A percentile compares a stretch with the other conserved stretches of the same genome.
Conservation (phyloP, 2,797 vertebrate species). For the Salmo trutta region DNA sequence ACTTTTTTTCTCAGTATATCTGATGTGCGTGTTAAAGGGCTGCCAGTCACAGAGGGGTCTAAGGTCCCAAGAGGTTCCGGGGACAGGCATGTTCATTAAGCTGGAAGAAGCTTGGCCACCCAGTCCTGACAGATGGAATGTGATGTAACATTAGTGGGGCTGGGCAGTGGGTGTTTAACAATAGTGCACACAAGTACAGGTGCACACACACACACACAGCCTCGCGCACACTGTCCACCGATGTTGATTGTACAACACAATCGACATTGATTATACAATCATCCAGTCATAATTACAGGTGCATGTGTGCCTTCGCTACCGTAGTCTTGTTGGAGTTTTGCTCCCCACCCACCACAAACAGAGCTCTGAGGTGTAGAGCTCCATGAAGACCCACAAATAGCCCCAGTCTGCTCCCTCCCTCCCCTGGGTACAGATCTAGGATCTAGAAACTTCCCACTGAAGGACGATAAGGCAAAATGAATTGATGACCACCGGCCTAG, state of each 20-base stretch:
- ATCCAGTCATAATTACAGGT: background rate
- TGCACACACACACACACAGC: background rate
- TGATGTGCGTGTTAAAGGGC: constrained; percentile 2
- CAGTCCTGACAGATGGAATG: constrained; percentile 5
- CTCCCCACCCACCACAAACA: constrained; percentile 45
- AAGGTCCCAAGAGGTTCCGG: background rate
- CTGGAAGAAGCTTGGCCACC: constrained; percentile 3
- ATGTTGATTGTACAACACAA: too few species aligned
- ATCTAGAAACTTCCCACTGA: background rate
- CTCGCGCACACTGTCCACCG: background rate
- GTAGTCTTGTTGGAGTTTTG: constrained; percentile 26
- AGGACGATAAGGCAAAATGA: background rate
- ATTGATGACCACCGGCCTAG: background rate
- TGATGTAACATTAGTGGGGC: background rate
- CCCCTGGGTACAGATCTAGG: constrained; percentile 6
- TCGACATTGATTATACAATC: background rate
- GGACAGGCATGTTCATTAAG: constrained; percentile 20
- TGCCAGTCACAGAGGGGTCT: background rate
- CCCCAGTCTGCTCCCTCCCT: constrained; percentile 10
- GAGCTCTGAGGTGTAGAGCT: constrained; percentile 39
- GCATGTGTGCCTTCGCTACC: background rate
- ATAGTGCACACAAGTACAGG: background rate
- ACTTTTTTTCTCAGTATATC: background rate
- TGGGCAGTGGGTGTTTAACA: background rate
- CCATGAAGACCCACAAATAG: constrained; percentile 9